These are phyloP conservation scores for Hippocampus barbouri DNA, from an alignment of 2,113 vertebrate genomes.

Conservation along the genomic window DNA sequence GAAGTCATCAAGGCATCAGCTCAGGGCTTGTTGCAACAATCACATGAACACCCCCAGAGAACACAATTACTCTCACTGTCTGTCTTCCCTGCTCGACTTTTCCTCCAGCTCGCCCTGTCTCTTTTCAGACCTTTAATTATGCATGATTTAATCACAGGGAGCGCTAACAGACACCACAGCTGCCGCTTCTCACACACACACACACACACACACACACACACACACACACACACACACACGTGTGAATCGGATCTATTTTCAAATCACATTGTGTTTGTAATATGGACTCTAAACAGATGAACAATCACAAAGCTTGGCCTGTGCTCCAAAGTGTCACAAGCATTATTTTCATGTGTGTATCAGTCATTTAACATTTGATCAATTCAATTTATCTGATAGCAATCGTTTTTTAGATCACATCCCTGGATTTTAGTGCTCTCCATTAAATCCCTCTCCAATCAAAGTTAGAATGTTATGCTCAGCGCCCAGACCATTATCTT, in stretches of 20 bases:
- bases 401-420: background rate
- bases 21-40: conserved; percentile 45
- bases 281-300: conserved; percentile 4
- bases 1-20: conserved; percentile 23
- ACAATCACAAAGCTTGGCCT: background rate
- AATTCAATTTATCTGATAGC: conserved; percentile 3
- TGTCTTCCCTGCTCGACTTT: conserved; percentile 14
- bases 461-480: conserved; percentile 8
- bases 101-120: conserved; percentile 24
- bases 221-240: conserved; percentile 10
- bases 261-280: conserved; percentile 9
- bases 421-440: conserved; percentile 9
- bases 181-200: conserved; percentile 41
- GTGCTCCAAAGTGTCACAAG: background rate
- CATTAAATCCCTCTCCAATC: conserved; percentile 7
- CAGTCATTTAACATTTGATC: conserved; percentile 4
- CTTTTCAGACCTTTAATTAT: conserved; percentile 57
- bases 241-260: conserved; percentile 30
- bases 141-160: conserved; percentile 65
- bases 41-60: conserved; percentile 34
- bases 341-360: background rate
- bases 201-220: conserved; percentile 12
- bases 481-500: conserved; percentile 5
- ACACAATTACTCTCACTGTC: conserved; percentile 36
- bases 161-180: conserved; percentile 41